phyloP scores from a whole-genome alignment of 1,140 invertebrate genomes.

The Papilio machaon region DNA sequence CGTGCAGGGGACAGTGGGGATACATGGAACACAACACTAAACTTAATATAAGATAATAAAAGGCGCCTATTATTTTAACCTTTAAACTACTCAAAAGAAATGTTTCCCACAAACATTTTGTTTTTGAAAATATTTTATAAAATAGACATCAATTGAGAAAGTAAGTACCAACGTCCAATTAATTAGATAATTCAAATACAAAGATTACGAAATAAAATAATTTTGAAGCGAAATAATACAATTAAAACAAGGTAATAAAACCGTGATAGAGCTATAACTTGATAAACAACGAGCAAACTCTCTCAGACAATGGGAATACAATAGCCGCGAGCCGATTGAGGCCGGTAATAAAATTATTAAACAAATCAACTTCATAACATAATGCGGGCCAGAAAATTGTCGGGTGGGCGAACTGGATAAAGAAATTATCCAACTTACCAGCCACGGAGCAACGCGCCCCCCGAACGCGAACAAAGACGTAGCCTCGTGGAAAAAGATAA shows the following conservation, averaged over 20 bases:
- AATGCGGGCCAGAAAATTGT: conserved; percentile 78
- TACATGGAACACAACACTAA: not conserved
- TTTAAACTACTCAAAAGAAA: not conserved
- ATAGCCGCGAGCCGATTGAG: conserved; percentile 62
- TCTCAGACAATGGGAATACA: conserved; percentile 63
- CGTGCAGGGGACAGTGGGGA: not conserved
- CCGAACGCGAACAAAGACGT: conserved; percentile 77
- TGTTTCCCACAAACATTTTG: too few relatives aligned
- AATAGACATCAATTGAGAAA: too few relatives aligned
- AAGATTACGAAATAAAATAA: not conserved
- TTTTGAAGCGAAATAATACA: not conserved
- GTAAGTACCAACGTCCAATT: not conserved
- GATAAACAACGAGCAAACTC: conserved; percentile 43
- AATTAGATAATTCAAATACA: not conserved
- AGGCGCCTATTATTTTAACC: not conserved
- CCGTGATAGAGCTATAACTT: conserved; percentile 17
- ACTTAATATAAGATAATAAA: not conserved
- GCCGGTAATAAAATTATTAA: conserved; percentile 80
- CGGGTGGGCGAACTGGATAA: conserved; percentile 74
- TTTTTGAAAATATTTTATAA: too few relatives aligned
- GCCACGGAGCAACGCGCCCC: conserved; percentile 68
- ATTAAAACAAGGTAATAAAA: conserved; percentile 4
- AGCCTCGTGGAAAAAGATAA: conserved; percentile 66
- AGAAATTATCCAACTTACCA: conserved; percentile 80
- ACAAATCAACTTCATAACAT: conserved; percentile 80